Percentiles rank a stretch among this genome's conserved stretches.
Conservation (phyloP, 2,797 vertebrate genomes). For the Syngnathus rostellatus region DNA sequence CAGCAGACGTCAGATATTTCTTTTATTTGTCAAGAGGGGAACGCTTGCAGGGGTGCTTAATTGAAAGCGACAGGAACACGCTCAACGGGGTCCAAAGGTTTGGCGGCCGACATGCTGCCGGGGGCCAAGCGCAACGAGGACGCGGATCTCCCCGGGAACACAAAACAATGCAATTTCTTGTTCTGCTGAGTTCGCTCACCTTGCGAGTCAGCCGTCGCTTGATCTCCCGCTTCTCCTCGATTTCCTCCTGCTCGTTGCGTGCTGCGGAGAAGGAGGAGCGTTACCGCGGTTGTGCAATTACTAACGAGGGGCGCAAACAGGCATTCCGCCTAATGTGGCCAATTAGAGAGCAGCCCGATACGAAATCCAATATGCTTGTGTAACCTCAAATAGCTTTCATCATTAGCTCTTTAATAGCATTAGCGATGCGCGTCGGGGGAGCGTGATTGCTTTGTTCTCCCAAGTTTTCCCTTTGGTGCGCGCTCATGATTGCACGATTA, state of each 20-base stretch:
- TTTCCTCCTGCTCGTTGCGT: conserved; percentile 93
- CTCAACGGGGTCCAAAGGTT: conserved; percentile 36
- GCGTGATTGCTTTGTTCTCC: conserved; percentile 19
- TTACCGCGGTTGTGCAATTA: conserved; percentile 16
- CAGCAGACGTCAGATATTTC: background rate
- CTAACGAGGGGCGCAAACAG: conserved; percentile 20
- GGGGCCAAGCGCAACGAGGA: conserved; percentile 49
- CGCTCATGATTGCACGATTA: conserved; percentile 32
- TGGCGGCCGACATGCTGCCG: conserved; percentile 38
- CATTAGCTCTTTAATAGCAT: conserved; percentile 36
- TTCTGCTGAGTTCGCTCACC: conserved; percentile 64
- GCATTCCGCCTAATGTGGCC: conserved; percentile 32
- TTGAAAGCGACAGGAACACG: conserved; percentile 42
- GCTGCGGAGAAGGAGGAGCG: conserved; percentile 66
- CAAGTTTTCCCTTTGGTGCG: conserved; percentile 22
- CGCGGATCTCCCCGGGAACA: conserved; percentile 19
- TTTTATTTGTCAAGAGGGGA: conserved; percentile 9
- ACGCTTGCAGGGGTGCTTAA: conserved; percentile 38
- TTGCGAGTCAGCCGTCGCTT: conserved; percentile 90
- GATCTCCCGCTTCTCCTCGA: conserved; percentile 96
- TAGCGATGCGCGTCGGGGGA: conserved; percentile 32
- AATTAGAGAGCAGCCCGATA: conserved; percentile 26
- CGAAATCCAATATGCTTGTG: conserved; percentile 30
- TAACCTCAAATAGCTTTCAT: conserved; percentile 37
- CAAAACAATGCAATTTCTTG: background rate